These are phyloP conservation scores for Zaprionus lachaisei DNA, from an alignment of 1,140 invertebrate genomes.

Conservation along the genomic window DNA sequence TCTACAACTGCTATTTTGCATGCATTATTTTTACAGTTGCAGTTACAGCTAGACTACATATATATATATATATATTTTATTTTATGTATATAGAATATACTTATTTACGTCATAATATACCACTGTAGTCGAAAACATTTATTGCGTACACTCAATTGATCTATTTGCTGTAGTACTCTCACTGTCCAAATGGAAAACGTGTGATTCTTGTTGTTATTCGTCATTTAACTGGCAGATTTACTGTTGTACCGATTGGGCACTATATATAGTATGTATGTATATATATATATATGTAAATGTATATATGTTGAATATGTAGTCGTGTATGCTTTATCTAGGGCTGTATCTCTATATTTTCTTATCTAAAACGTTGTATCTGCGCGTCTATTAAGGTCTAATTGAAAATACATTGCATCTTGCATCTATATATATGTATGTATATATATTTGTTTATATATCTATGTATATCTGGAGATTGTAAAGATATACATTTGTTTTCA, in stretches of 20 bases:
- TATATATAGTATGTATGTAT: constrained; percentile 10
- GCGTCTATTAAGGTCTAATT: constrained; percentile 2
- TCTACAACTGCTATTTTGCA: constrained; percentile 35
- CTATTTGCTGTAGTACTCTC: constrained; percentile 78
- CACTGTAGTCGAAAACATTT: constrained; percentile 65
- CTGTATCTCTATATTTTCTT: constrained; percentile 27
- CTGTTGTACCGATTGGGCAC: constrained; percentile 63
- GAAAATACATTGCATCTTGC: constrained; percentile 1
- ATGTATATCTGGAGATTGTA: constrained; percentile 11
- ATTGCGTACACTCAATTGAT: constrained; percentile 64
- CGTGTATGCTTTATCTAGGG: constrained; percentile 10
- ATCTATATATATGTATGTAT: constrained; percentile 3
- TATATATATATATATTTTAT: constrained; percentile 6
- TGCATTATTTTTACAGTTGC: constrained; percentile 9
- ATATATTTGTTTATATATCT: constrained; percentile 6
- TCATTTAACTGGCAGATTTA: constrained; percentile 78
- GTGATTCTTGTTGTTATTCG: constrained; percentile 72
- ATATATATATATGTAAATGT: constrained; percentile 48
- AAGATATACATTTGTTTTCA: constrained; percentile 4
- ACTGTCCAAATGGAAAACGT: constrained; percentile 82
- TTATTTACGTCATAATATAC: constrained; percentile 65
- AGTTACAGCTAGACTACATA: constrained; percentile 46
- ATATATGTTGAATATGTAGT: constrained; percentile 41
- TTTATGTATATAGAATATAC: constrained; percentile 24
- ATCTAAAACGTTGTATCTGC: constrained; percentile 11